Conservation (phyloP, 2,797 vertebrate species). For the Falco naumanni region DNA sequence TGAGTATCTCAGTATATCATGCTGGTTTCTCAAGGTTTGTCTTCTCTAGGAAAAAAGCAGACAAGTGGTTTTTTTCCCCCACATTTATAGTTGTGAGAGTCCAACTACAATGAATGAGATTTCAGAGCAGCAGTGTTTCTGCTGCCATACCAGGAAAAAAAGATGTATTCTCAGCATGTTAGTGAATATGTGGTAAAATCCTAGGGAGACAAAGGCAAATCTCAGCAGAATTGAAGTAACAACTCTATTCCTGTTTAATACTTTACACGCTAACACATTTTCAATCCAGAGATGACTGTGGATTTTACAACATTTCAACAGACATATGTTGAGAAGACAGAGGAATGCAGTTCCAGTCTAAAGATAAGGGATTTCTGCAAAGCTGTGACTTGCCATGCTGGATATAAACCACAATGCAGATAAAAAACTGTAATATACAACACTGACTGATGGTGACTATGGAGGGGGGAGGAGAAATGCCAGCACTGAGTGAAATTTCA, state of each 20-base stretch:
- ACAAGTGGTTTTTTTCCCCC: neutral
- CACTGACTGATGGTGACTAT: accelerated
- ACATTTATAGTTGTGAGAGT: neutral
- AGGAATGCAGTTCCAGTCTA: neutral
- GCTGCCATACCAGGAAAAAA: constrained; percentile 9
- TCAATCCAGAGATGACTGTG: neutral
- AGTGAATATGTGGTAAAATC: constrained; percentile 8
- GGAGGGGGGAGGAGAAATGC: neutral
- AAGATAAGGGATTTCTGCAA: neutral
- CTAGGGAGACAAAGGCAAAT: neutral
- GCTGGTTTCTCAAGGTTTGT: neutral
- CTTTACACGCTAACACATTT: neutral
- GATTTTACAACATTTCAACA: constrained; percentile 4
- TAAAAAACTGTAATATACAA: neutral
- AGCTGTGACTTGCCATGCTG: neutral
- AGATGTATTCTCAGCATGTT: constrained; percentile 36
- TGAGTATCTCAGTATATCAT: neutral
- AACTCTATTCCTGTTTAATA: neutral
- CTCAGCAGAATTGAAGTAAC: constrained; percentile 24
- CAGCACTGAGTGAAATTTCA: neutral
- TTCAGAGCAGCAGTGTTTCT: constrained; percentile 20
- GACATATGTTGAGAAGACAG: neutral
- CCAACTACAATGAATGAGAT: constrained; percentile 1
- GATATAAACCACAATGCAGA: neutral
- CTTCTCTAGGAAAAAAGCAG: neutral